Base-by-base conservation (phyloP, 2,113 vertebrate genomes). In the Austrofundulus limnaeus region DNA sequence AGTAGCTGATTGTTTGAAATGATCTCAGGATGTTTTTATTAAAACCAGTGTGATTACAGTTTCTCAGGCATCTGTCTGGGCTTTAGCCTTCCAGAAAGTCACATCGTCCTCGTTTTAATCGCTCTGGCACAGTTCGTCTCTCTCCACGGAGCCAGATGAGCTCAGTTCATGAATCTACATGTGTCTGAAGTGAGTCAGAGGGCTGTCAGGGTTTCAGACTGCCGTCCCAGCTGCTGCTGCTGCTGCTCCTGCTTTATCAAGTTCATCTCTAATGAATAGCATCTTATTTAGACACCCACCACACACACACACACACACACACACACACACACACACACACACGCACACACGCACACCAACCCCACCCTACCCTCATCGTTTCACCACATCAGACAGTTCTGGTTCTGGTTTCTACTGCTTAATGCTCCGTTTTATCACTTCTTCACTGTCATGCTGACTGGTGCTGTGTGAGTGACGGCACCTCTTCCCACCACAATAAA, bases 191-290 rank as follows among this genome's bases (percentile, higher is more conserved):
- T 78, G 85, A 83, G 77, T 84, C 69, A 70, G 66, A 52, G 82
- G 77, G 66, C 69, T 72, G 81, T 60, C 80, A 72, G 82, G 85
- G 83, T 87, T 66, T 58, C 76, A 87, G 84, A 84, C 72, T 46
- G 81, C 61, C 19, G 56, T 67, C 69, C 64, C 86, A 91, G 88
- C 87, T 88, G 86, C 68, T 73, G 65, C 39, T 41, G 75, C 43
- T 69, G 88, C 87, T 88, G 86, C 68, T 73, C 62, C 39, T 41
- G 75, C 43, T 69, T 70, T 66, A 81, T 70, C 73, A 52, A 69
- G 50, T 39, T 16, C 38, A 21, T 37, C 10, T 72, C 66, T 73
- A 85, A 83, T 88, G 86, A 90, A 90, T 85, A 85, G 84, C 77
- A 87, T 85, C 77, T 84, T 89, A 77, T 89, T 89, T 67, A 78